Evolutionary conservation across 2,797 vertebrate genomes (phyloP).

Genomic region (Argyrosomus regius): DNA sequence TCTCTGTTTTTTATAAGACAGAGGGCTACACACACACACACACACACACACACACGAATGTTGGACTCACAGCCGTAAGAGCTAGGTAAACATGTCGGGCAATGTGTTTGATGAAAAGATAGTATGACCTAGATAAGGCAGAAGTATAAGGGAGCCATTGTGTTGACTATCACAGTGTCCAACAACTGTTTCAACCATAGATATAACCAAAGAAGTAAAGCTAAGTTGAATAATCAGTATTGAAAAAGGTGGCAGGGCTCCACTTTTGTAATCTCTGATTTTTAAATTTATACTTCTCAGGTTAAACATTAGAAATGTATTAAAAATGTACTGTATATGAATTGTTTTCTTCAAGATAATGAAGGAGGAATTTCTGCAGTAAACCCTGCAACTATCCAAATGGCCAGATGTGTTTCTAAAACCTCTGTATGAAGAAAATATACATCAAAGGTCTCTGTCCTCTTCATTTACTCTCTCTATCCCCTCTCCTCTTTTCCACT

Average conservation of each 20-base stretch:
- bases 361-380: background rate
- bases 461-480: conserved; percentile 43
- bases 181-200: conserved; percentile 25
- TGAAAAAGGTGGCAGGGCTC: background rate
- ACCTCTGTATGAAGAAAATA: conserved; percentile 16
- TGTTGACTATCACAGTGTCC: conserved; percentile 38
- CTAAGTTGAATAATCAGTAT: conserved; percentile 4
- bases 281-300: background rate
- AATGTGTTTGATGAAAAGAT: conserved; percentile 56
- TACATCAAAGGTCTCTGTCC: conserved; percentile 23
- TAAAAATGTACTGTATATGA: background rate
- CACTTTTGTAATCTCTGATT: background rate
- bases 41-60: conserved; percentile 15
- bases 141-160: conserved; percentile 54
- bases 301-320: background rate
- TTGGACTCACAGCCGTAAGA: conserved; percentile 4
- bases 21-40: conserved; percentile 14
- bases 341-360: background rate
- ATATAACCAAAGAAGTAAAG: conserved; percentile 11
- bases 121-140: conserved; percentile 58
- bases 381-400: conserved; percentile 9
- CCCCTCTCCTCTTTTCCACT: conserved; percentile 44
- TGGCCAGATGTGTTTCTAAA: conserved; percentile 9
- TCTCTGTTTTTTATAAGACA: conserved; percentile 22
- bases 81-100: conserved; percentile 51